A percentile compares a stretch with the other conserved stretches of the same genome.
phyloP scores from a whole-genome alignment of 1,140 invertebrate species.

The Leguminivora glycinivorella region DNA sequence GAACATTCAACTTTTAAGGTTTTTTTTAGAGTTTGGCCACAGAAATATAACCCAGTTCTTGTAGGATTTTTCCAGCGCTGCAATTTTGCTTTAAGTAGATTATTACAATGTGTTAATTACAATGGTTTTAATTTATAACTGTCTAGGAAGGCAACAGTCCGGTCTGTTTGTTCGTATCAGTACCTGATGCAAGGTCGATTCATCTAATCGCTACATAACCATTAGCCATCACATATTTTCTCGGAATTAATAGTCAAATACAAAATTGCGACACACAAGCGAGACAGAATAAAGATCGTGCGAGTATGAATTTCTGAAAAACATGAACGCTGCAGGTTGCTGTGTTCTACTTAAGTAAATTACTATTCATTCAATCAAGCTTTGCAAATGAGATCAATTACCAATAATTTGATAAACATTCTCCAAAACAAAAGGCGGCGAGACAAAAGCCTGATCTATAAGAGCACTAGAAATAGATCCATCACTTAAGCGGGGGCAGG shows the following conservation, averaged over 20 bases:
- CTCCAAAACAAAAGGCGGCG: slow-evolving; percentile 32
- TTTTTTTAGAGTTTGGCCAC: too few species aligned
- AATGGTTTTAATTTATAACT: not conserved
- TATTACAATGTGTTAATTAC: not conserved
- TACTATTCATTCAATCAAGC: not conserved
- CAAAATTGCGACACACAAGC: too few species aligned
- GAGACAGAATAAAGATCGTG: too few species aligned
- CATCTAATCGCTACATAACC: slow-evolving; percentile 19
- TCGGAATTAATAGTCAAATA: not conserved
- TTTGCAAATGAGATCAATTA: not conserved
- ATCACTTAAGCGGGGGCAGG: slow-evolving; percentile 62
- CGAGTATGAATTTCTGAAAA: too few species aligned
- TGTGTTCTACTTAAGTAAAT: too few species aligned
- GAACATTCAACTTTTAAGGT: too few species aligned
- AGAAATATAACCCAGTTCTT: too few species aligned
- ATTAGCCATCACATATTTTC: not conserved
- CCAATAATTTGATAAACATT: slow-evolving; percentile 1
- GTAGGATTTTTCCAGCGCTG: too few species aligned
- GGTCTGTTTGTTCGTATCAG: not conserved
- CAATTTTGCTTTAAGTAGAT: too few species aligned
- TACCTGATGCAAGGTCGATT: slow-evolving; percentile 12
- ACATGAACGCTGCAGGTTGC: too few species aligned
- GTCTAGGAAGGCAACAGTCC: slow-evolving; percentile 6
- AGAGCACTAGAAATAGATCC: slow-evolving; percentile 58
- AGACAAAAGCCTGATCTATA: slow-evolving; percentile 42